Percentiles rank a stretch among this genome's conserved stretches.
Conservation (phyloP, 2,888 invertebrate genomes). For the Anticlea derivata region DNA sequence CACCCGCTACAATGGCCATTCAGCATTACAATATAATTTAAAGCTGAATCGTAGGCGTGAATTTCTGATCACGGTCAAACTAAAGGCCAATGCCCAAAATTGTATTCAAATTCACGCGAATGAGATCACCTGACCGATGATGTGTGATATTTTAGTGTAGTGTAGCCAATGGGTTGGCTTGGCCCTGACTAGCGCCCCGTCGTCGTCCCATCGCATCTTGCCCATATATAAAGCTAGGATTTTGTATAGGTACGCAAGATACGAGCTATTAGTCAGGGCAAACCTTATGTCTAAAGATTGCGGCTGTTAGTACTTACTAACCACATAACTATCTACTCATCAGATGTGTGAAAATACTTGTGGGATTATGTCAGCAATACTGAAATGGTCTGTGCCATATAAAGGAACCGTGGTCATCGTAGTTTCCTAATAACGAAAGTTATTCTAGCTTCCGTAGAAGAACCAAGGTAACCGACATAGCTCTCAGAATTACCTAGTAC, state of each 20-base stretch:
- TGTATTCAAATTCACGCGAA: slow-evolving; percentile 62
- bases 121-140: slow-evolving; percentile 63
- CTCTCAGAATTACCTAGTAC: too few species aligned
- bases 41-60: slow-evolving; percentile 41
- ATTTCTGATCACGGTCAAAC: slow-evolving; percentile 41
- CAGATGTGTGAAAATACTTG: slow-evolving; percentile 32
- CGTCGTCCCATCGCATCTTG: too few species aligned
- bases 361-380: slow-evolving; percentile 31
- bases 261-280: too few species aligned
- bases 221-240: too few species aligned
- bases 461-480: too few species aligned
- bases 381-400: slow-evolving; percentile 2
- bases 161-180: background rate
- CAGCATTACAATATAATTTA: background rate
- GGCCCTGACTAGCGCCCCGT: too few species aligned
- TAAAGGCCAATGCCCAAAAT: slow-evolving; percentile 60
- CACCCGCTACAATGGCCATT: slow-evolving; percentile 2
- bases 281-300: background rate
- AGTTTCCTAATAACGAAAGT: background rate
- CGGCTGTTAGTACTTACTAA: background rate
- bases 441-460: too few species aligned
- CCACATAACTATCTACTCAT: background rate
- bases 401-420: background rate
- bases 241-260: too few species aligned
- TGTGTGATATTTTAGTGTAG: slow-evolving; percentile 27